Percentiles rank a stretch among this genome's conserved stretches.
Conservation (phyloP, 1,140 invertebrate genomes). For the Streblospio benedicti region DNA sequence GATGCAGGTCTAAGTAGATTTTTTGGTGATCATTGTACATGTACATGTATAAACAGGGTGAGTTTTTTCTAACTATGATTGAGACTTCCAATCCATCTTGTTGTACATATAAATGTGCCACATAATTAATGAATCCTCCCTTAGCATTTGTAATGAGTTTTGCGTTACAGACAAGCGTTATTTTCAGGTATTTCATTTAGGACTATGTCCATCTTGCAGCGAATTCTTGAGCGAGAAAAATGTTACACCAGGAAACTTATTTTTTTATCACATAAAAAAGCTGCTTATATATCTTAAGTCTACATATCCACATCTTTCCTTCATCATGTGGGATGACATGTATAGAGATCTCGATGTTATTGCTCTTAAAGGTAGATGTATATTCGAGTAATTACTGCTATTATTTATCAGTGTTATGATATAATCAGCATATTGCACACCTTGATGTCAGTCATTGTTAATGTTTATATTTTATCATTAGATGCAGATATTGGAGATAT, state of each 20-base stretch:
- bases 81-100: no score
- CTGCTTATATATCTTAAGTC: constrained; percentile 47
- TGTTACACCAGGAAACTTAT: constrained; percentile 47
- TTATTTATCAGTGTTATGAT: no score
- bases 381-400: neutral
- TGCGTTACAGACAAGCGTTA: no score
- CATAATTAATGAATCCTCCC: no score
- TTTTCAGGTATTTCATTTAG: constrained; percentile 56
- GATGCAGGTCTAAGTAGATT: neutral
- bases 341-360: constrained; percentile 54
- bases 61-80: constrained; percentile 2
- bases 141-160: no score
- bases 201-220: constrained; percentile 67
- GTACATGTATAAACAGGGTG: neutral
- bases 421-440: no score
- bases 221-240: constrained; percentile 39
- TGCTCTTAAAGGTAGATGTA: neutral
- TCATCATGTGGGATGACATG: constrained; percentile 95
- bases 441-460: no score
- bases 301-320: constrained; percentile 51
- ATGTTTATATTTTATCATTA: no score
- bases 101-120: no score
- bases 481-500: constrained; percentile 49
- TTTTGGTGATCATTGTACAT: neutral
- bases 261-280: constrained; percentile 48